A percentile compares a stretch with the other conserved stretches of the same genome.
Evolutionary conservation across 1,140 invertebrate genomes (phyloP).

Genomic region (Hyles euphorbiae): DNA sequence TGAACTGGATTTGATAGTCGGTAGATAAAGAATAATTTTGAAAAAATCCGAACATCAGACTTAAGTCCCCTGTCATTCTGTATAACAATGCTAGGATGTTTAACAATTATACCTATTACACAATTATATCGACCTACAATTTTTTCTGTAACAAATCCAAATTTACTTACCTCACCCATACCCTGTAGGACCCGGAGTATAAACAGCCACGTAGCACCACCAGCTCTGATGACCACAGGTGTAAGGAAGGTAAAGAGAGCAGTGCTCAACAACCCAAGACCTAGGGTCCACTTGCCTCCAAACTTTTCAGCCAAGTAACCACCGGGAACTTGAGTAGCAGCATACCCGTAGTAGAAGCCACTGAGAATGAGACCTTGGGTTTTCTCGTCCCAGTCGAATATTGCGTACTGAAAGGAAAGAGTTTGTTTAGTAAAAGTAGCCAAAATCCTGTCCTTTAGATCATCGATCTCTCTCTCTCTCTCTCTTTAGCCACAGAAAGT

Average conservation of each 20-base stretch:
- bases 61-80: no score
- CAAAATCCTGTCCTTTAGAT: no score
- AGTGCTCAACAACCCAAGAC: slow-evolving; percentile 78
- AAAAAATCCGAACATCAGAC: no score
- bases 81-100: no score
- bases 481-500: no score
- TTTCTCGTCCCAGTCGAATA: slow-evolving; percentile 78
- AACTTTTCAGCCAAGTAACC: slow-evolving; percentile 78
- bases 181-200: slow-evolving; percentile 81
- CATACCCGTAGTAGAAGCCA: slow-evolving; percentile 80
- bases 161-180: slow-evolving; percentile 76
- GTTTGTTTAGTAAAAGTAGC: no score
- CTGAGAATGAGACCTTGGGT: slow-evolving; percentile 77
- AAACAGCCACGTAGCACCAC: slow-evolving; percentile 77
- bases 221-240: slow-evolving; percentile 67
- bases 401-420: slow-evolving; percentile 48
- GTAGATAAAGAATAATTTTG: no score
- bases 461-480: no score
- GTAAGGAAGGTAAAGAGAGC: slow-evolving; percentile 78
- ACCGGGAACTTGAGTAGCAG: slow-evolving; percentile 79
- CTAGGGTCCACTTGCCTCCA: slow-evolving; percentile 78
- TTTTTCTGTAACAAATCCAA: no score
- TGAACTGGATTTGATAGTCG: no score
- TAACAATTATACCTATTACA: no score
- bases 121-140: no score